phyloP scores from a whole-genome alignment of 2,113 vertebrate genomes.

The Psettodes erumei region DNA sequence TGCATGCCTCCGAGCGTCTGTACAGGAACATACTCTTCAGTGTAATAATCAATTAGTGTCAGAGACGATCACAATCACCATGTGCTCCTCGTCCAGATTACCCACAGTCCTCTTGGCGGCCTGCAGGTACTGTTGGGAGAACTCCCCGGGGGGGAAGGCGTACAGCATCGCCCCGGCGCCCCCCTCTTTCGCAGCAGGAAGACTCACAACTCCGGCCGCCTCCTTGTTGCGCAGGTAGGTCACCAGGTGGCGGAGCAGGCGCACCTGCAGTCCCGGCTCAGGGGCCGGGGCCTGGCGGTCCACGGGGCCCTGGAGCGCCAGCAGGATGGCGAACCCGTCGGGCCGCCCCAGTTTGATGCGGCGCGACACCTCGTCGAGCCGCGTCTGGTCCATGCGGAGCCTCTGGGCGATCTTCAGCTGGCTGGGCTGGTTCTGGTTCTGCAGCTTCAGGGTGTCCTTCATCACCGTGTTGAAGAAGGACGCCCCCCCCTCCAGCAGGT shows the following conservation, averaged over 20 bases:
- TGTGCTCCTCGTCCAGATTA: constrained; percentile 95
- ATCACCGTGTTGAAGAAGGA: constrained; percentile 88
- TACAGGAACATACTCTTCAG: background rate
- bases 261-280: constrained; percentile 93
- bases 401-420: constrained; percentile 98
- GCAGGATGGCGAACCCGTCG: constrained; percentile 91
- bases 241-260: constrained; percentile 96
- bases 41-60: constrained; percentile 88
- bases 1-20: background rate
- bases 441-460: constrained; percentile 82
- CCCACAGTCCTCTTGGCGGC: constrained; percentile 91
- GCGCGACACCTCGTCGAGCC: constrained; percentile 95
- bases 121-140: constrained; percentile 97
- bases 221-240: constrained; percentile 99
- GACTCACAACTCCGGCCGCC: constrained; percentile 96
- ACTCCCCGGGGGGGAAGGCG: constrained; percentile 96
- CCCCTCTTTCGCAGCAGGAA: constrained; percentile 90
- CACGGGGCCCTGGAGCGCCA: constrained; percentile 90
- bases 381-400: constrained; percentile 95
- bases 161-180: constrained; percentile 94
- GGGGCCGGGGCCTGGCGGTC: constrained; percentile 79
- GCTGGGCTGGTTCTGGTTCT: constrained; percentile 82
- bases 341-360: constrained; percentile 94
- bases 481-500: constrained; percentile 92
- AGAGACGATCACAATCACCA: constrained; percentile 95